These are phyloP conservation scores for Callopanchax toddi DNA, from an alignment of 2,113 vertebrate species.

Conservation along the genomic window DNA sequence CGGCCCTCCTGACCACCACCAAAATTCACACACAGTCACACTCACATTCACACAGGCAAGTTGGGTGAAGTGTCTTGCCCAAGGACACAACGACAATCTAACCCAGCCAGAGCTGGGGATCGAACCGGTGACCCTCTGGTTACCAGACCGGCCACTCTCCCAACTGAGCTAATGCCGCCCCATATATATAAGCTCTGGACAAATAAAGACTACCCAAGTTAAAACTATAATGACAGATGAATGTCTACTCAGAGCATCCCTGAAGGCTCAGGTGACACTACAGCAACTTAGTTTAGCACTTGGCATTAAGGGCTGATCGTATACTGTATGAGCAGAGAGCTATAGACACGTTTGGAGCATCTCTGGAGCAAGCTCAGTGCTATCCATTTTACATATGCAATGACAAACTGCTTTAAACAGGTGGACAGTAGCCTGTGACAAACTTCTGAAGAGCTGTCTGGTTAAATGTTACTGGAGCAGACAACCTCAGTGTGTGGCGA, in stretches of 20 bases:
- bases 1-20: too few relatives aligned
- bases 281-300: conserved; percentile 28
- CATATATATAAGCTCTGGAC: background rate
- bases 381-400: conserved; percentile 43
- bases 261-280: conserved; percentile 33
- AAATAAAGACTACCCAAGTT: conserved; percentile 8
- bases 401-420: conserved; percentile 55
- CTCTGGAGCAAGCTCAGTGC: conserved; percentile 22
- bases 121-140: too few relatives aligned
- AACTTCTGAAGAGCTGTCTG: conserved; percentile 28
- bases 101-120: too few relatives aligned
- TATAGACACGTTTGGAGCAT: conserved; percentile 18
- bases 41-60: too few relatives aligned
- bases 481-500: conserved; percentile 2
- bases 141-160: too few relatives aligned
- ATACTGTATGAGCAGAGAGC: conserved; percentile 25
- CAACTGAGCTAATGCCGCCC: too few relatives aligned
- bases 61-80: too few relatives aligned
- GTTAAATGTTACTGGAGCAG: conserved; percentile 26
- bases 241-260: conserved; percentile 24
- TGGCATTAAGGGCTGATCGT: conserved; percentile 40
- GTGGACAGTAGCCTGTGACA: conserved; percentile 52
- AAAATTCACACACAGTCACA: too few relatives aligned
- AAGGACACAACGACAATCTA: too few relatives aligned
- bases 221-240: conserved; percentile 20